Evolutionary conservation across 2,888 invertebrate species (phyloP), one percentile per base, ranked within the genome.

Genomic region (Halictus quadricinctus): DNA sequence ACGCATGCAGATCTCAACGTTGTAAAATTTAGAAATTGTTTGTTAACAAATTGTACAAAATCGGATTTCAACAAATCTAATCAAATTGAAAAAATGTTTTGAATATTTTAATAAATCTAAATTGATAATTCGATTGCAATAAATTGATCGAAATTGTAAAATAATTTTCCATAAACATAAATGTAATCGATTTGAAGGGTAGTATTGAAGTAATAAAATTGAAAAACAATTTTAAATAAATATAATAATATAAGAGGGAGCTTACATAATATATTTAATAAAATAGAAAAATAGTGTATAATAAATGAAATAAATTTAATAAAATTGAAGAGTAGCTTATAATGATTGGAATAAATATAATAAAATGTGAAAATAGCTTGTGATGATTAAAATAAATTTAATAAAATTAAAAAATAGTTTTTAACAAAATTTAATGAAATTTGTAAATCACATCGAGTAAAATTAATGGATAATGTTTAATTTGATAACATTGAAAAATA

Each of bases 1-100:
- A 81, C 64, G 77, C 80, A 76, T 89, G 89, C 90, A 85, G 88
- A 87, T 82, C 76, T 87, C 85, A 72, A 25, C 25, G 5, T n/a
- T 60, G 21, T 60, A 2, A 29, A 29, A 29, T 15, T 29, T 13
- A 15, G 13, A 25, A 13, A 60, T 60, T 12, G 25, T 60, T 25
- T 0, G 18, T 60, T 13, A 60, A 1, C 25, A 13, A 25, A 64
- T 64, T 15, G 1, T 0, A 15, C 29, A 64, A 15, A 64, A 25
- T 29, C 29, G 7, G 5, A 29, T 29, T 13, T 64, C 6, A 64
- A 15, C 15, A 15, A 7, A 29, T 29, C 25, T 25, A 29, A 25
- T 29, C 0, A 64, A 25, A 60, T 29, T 6, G 13, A 2, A 25
- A 64, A 64, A 64, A 25, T 15, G 2, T 13, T 60, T 60, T 15